Evolutionary conservation across 2,888 invertebrate species (phyloP), one percentile per base, ranked within the genome.

Genomic region (Himalopsyche anomala): DNA sequence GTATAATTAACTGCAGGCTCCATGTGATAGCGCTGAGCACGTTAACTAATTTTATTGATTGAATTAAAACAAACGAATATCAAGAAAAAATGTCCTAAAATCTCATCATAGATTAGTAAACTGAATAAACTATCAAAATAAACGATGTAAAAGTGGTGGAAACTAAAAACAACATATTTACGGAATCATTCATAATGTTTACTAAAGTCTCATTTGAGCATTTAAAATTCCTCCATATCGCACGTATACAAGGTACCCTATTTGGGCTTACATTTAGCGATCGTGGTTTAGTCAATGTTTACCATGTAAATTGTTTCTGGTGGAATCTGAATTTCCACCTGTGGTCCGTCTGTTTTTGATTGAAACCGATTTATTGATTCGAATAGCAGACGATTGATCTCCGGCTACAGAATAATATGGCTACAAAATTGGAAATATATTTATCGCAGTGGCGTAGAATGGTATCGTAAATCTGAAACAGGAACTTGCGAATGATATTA

Each of bases 271-370:
- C 74, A 74, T 74, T 74, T 36, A 36, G 74, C 74, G 36, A 38
- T 38, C 38, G 36, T 36, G 28, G 74, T 15, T 36, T 5, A 36
- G 15, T 36, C 19, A 74, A 74, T 74, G 74, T 74, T 74, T 74
- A 15, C 74, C 38, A 38, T 38, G 74, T 74, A 74, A 74, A 74
- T 74, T 74, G 74, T 74, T 74, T 74, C 74, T 74, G 62, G n/a
- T 15, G 62, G 19, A 74, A 74, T 74, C 36, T 11, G 74, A 74
- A 74, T 74, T 74, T 74, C 74, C 74, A 74, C 74, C 74, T 74
- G 74, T 74, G 74, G 74, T 74, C 74, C 38, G 74, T 5, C 74
- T 36, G 74, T 19, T 74, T 74, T 74, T 74, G 74, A 74, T 74
- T 36, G 15, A 74, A 74, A 74, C 74, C 74, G 15, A 74, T 74